Evolutionary conservation across 2,113 vertebrate species (phyloP), one percentile per base, ranked within the genome.

Genomic region (Cyphomyrus discorhynchus): DNA sequence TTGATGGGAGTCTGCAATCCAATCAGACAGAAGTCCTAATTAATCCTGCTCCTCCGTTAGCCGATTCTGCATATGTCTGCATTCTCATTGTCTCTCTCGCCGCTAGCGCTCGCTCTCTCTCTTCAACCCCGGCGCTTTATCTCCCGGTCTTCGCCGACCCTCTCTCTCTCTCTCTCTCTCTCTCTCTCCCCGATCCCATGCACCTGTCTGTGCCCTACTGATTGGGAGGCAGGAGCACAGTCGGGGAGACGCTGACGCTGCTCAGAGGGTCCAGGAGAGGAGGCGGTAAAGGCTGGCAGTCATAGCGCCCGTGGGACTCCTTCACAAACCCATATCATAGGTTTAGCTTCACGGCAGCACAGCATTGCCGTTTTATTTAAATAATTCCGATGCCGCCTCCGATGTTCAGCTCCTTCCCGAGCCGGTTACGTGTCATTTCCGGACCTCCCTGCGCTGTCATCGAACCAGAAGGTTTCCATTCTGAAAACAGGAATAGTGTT

Each of bases 21-120:
- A 90, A 53, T 50, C 91, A 86, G 92, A 90, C 88, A 92, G 91
- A 92, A 92, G 88, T 90, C 88, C 91, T 84, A 91, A 94, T 94
- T 91, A 91, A 90, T 94, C 92, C 88, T 89, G 91, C 83, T 77
- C 90, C 90, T 93, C 92, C 92, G 93, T 93, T 92, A 92, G 90
- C 45, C 89, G 27, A 86, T 58, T 89, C 93, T 62, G 77, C 77
- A 5, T 88, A 35, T 70, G 80, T 82, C n/a, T 77, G 45, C 89
- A 74, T 86, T 50, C 8, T 82, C 77, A 53, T 87, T 58, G 13
- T 52, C 31, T 50, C 39, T 90, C 47, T 87, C 27, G 11, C 45
- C 17, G 5, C 39, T 31, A 52, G 35, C 24, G 70, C 66, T 74
- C 8, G n/a, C 27, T 35, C 8, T 47, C 8, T 47, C 39, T 21